These are phyloP conservation scores for Labia minor DNA, from an alignment of 2,888 invertebrate genomes.

Conservation along the genomic window DNA sequence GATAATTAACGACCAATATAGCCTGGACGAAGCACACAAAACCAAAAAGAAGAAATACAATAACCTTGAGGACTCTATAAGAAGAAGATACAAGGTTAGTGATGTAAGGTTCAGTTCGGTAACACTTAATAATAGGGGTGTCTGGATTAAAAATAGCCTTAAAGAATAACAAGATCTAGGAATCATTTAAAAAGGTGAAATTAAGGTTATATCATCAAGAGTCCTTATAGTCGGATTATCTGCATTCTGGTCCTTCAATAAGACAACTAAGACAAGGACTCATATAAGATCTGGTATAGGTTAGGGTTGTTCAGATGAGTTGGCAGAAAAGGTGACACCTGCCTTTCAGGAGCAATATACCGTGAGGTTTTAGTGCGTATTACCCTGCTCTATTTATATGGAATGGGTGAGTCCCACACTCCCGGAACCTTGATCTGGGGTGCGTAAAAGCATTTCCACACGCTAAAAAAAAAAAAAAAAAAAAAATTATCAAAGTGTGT, in stretches of 20 bases:
- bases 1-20: neutral
- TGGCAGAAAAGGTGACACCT: neutral
- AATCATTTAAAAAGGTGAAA: neutral
- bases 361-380: neutral
- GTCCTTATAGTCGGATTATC: neutral
- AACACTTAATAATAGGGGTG: neutral
- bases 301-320: neutral
- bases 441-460: neutral
- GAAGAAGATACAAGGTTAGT: neutral
- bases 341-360: neutral
- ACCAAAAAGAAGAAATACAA: neutral
- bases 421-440: neutral
- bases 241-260: neutral
- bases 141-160: neutral
- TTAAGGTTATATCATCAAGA: neutral
- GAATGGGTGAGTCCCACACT: neutral
- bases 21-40: neutral
- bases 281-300: neutral
- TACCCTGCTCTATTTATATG: neutral
- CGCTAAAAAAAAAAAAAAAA: neutral
- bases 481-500: too few relatives aligned
- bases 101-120: neutral
- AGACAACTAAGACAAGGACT: neutral
- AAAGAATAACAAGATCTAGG: neutral
- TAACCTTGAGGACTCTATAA: neutral